A percentile compares a stretch with the other conserved stretches of the same genome.
These are phyloP conservation scores for Oryzias melastigma DNA, from an alignment of 2,113 vertebrate species.

Conservation along the genomic window DNA sequence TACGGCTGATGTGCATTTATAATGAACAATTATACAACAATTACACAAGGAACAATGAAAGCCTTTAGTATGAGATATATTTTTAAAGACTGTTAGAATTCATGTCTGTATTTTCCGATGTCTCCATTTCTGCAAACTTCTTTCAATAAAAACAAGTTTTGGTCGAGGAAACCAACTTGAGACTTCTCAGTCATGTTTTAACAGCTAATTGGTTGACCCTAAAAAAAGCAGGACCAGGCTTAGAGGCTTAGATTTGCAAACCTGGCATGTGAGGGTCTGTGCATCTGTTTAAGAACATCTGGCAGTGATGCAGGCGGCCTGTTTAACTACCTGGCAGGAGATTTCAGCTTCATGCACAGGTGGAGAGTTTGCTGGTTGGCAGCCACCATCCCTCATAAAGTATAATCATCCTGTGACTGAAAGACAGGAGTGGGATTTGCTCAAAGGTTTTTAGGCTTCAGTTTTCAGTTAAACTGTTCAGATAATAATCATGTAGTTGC, in stretches of 20 bases:
- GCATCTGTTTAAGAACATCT: constrained; percentile 32
- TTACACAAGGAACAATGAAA: no score
- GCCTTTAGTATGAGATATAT: no score
- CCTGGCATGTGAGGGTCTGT: constrained; percentile 1
- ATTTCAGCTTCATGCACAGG: constrained; percentile 18
- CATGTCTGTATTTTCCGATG: no score
- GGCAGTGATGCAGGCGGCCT: constrained; percentile 27
- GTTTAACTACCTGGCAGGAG: constrained; percentile 15
- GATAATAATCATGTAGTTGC: neutral
- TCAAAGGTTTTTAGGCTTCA: neutral
- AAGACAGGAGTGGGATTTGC: neutral
- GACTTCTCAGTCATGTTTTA: no score
- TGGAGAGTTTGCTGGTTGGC: constrained; percentile 8
- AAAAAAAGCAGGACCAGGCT: constrained; percentile 11
- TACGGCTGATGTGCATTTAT: no score
- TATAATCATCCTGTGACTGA: constrained; percentile 20
- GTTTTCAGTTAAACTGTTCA: neutral
- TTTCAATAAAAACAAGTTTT: neutral
- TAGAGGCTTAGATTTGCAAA: constrained; percentile 22
- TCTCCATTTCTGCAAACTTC: no score
- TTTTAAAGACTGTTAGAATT: no score
- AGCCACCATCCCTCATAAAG: constrained; percentile 14
- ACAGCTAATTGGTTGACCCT: constrained; percentile 5
- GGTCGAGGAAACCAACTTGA: neutral
- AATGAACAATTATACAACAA: no score